Conservation (phyloP, 2,113 vertebrate species). For the Plotosus lineatus region DNA sequence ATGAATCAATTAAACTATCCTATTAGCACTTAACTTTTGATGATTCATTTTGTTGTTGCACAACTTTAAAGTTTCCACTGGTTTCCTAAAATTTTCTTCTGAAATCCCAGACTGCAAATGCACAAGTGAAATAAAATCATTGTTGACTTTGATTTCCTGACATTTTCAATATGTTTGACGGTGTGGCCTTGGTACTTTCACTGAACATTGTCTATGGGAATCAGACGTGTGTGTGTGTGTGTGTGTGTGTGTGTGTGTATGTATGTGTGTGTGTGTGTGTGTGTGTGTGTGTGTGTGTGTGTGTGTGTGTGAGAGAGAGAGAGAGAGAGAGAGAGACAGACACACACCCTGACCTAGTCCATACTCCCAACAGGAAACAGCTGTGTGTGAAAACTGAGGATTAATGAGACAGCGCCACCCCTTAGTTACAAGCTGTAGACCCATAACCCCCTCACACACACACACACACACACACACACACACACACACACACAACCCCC, state of each 20-base stretch:
- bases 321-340: conserved; percentile 42
- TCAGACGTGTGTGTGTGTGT: conserved; percentile 37
- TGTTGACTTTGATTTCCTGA: conserved; percentile 53
- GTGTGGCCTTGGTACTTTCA: conserved; percentile 51
- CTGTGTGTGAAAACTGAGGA: conserved; percentile 60
- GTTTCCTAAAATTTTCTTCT: background rate
- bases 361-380: conserved; percentile 62
- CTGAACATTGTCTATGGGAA: conserved; percentile 49
- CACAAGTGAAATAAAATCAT: conserved; percentile 30
- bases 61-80: conserved; percentile 18
- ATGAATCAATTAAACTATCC: conserved; percentile 34
- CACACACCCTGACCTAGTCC: conserved; percentile 48
- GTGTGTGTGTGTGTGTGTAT: conserved; percentile 43
- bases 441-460: conserved; percentile 1
- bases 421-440: conserved; percentile 44
- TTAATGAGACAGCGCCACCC: conserved; percentile 45
- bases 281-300: conserved; percentile 43
- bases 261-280: conserved; percentile 41
- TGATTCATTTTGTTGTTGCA: conserved; percentile 32
- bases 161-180: conserved; percentile 34
- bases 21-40: conserved; percentile 35
- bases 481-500: conserved; percentile 17
- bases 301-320: conserved; percentile 43
- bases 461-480: conserved; percentile 17
- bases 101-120: conserved; percentile 33